phyloP scores from a whole-genome alignment of 2,888 invertebrate species.

The Sipha maydis region DNA sequence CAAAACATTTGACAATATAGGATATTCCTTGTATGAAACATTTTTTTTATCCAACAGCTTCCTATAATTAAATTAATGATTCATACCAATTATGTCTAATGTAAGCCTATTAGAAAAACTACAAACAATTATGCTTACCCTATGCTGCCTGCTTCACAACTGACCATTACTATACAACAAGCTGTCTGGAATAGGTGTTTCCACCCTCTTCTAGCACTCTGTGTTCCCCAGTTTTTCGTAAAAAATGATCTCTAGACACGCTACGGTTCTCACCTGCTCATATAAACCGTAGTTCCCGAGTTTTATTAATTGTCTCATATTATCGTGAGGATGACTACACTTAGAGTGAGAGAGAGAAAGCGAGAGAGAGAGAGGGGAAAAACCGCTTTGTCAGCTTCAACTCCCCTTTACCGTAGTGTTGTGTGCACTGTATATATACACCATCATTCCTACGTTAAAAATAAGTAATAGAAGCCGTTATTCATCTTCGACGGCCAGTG shows the following conservation, averaged over 20 bases:
- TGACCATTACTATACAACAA: conserved; percentile 26
- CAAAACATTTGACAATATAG: background rate
- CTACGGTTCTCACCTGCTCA: conserved; percentile 55
- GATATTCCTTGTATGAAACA: background rate
- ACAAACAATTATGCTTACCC: conserved; percentile 24
- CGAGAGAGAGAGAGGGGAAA: background rate
- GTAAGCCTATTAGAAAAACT: background rate
- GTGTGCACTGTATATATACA: background rate
- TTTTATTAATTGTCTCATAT: conserved; percentile 58
- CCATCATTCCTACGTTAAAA: conserved; percentile 12
- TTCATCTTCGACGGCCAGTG: conserved; percentile 58
- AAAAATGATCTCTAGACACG: conserved; percentile 59
- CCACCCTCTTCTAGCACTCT: conserved; percentile 22
- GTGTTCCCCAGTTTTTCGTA: conserved; percentile 36
- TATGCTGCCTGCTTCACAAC: background rate
- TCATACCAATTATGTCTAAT: background rate
- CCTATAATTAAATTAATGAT: conserved; percentile 19
- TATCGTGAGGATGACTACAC: conserved; percentile 48
- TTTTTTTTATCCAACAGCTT: background rate
- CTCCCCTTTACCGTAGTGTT: conserved; percentile 28
- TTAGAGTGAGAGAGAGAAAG: background rate
- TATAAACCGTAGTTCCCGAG: conserved; percentile 28
- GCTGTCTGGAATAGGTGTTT: conserved; percentile 14
- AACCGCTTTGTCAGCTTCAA: conserved; percentile 59
- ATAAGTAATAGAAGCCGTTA: conserved; percentile 58